These are phyloP conservation scores for Coccyzus lansbergi DNA, from an alignment of 2,797 vertebrate species.

Conservation along the genomic window DNA sequence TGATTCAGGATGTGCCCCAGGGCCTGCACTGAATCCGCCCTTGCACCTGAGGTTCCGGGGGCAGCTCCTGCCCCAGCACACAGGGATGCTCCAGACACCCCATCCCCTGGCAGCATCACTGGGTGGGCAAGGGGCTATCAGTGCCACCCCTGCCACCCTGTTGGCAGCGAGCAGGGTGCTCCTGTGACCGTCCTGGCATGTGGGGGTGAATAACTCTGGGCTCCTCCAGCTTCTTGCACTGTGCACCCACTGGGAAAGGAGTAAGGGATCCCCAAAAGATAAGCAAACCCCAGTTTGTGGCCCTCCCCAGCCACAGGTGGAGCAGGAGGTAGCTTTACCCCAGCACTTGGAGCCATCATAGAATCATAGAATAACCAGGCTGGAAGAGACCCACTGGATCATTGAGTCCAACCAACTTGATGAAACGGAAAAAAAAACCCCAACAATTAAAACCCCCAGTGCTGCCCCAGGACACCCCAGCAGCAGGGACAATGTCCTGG, in stretches of 20 bases:
- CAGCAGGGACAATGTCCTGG: neutral
- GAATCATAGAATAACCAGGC: too few relatives aligned
- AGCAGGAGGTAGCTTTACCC: neutral
- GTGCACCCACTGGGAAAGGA: accelerated
- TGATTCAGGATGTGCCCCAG: too few relatives aligned
- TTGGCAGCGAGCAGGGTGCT: neutral
- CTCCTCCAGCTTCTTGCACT: neutral
- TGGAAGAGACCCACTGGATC: too few relatives aligned
- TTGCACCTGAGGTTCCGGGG: accelerated
- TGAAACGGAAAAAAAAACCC: too few relatives aligned
- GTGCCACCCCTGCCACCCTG: neutral
- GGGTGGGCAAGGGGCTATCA: neutral
- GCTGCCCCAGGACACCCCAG: neutral
- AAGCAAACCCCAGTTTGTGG: neutral
- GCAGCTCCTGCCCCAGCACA: neutral
- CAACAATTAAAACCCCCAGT: too few relatives aligned
- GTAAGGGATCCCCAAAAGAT: neutral
- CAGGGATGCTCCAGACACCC: accelerated
- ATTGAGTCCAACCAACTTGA: too few relatives aligned
- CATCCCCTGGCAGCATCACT: accelerated
- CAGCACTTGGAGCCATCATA: neutral
- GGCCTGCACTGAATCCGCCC: neutral
- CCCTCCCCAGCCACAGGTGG: too few relatives aligned
- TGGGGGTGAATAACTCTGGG: accelerated
- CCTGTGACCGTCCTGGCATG: neutral